A percentile compares a stretch with the other conserved stretches of the same genome.
These are phyloP conservation scores for Caenorhabditis sinica DNA, from an alignment of 2,888 invertebrate genomes.

Conservation along the genomic window DNA sequence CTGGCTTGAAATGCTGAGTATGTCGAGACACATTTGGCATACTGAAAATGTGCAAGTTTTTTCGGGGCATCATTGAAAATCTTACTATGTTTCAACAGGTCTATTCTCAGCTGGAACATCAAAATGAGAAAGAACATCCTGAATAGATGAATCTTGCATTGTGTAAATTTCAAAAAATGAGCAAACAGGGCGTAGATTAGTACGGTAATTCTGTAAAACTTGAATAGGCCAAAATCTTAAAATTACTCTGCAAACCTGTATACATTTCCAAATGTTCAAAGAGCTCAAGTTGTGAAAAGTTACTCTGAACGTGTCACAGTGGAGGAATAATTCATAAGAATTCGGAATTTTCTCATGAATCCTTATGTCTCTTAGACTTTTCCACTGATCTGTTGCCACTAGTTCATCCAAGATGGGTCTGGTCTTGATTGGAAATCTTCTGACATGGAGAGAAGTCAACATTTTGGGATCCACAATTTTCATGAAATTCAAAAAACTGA, in stretches of 20 bases:
- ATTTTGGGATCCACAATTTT: neutral
- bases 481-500: neutral
- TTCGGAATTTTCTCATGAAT: constrained; percentile 4
- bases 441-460: neutral
- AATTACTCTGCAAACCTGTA: neutral
- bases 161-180: constrained; percentile 3
- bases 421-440: constrained; percentile 11
- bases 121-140: neutral
- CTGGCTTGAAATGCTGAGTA: neutral
- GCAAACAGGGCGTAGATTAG: neutral
- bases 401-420: neutral
- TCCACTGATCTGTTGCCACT: constrained; percentile 14
- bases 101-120: neutral
- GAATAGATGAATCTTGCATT: neutral
- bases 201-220: constrained; percentile 2
- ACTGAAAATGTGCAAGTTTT: neutral
- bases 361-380: neutral
- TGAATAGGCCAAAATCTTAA: neutral
- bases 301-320: neutral
- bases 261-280: neutral
- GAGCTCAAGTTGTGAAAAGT: neutral
- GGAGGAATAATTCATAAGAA: neutral
- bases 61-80: neutral
- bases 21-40: neutral
- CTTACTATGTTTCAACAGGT: neutral